Base-by-base conservation (phyloP, 2,888 invertebrate genomes). In the Metallyticus violacea region DNA sequence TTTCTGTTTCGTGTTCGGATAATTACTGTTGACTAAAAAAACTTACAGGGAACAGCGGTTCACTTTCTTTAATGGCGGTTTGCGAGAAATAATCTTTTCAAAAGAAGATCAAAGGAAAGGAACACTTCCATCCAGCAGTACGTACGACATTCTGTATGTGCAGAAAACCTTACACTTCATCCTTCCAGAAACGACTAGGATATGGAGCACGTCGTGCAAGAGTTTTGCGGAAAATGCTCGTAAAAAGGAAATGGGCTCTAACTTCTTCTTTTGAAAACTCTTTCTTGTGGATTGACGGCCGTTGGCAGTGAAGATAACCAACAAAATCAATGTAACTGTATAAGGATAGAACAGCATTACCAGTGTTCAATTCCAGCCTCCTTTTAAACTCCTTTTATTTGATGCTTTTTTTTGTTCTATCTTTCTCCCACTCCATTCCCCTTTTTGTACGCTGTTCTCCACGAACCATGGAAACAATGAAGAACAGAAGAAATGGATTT, bases 161-260 rank as follows among this genome's bases (percentile, higher is more conserved):
- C n/a, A n/a, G n/a, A n/a, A n/a, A n/a, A n/a, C n/a, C n/a, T n/a
- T n/a, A n/a, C n/a, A n/a, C 40, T 62, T 22, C 40, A 62, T 40
- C 40, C 40, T 30, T 30, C 30, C 30, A 7, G 30, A 30, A 7
- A 30, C 30, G 30, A 5, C 30, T 30, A 7, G 30, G 30, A 40
- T 40, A 40, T 40, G 40, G 40, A 9, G 40, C 40, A 7, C 40
- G 40, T 62, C 40, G 40, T 15, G 40, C 2, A 15, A 62, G 40
- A 62, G 40, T 62, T 81, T 81, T 81, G 81, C 29, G 26, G 81
- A 81, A 80, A 81, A 81, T 80, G 80, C 80, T 80, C 80, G 80
- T 80, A 26, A 81, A 62, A 81, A 81, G 30, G 30, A 81, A n/a
- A 30, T 27, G 81, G 81, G 22, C 30, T n/a, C 40, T 26, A 81